Evolutionary conservation across 1,140 invertebrate genomes (phyloP).

Genomic region (Limonius californicus): DNA sequence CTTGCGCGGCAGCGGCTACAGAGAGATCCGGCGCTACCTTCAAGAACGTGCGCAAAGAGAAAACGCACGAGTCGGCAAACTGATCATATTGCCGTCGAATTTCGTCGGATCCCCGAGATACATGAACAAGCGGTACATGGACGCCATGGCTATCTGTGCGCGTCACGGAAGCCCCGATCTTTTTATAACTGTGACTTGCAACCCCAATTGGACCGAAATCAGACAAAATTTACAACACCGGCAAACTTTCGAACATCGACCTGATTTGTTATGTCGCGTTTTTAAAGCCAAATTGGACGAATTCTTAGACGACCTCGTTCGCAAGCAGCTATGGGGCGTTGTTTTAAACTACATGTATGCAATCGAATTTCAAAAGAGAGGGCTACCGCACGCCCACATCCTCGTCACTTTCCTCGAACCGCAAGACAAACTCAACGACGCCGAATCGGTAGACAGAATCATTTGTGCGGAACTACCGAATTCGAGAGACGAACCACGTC

Average conservation of each 20-base stretch:
- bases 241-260: constrained; percentile 6
- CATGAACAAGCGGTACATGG: not conserved
- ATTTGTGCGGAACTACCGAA: not conserved
- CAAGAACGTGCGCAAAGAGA: no score
- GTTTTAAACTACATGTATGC: constrained; percentile 14
- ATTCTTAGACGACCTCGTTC: constrained; percentile 13
- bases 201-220: constrained; percentile 25
- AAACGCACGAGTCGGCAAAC: not conserved
- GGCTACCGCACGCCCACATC: no score
- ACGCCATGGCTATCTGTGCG: constrained; percentile 14
- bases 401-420: no score
- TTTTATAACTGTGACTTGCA: constrained; percentile 8
- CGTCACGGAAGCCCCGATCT: constrained; percentile 19
- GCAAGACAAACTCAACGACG: constrained; percentile 8
- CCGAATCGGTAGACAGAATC: not conserved
- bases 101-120: not conserved
- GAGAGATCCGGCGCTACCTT: not conserved
- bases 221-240: constrained; percentile 5
- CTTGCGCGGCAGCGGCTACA: not conserved
- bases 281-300: constrained; percentile 16
- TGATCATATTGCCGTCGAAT: not conserved
- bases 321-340: constrained; percentile 17
- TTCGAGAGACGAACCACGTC: not conserved
- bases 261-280: constrained; percentile 15
- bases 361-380: constrained; percentile 24